A percentile compares a stretch with the other conserved stretches of the same genome.
Evolutionary conservation across 2,888 invertebrate species (phyloP).

Genomic region (Ochropacha duplaris): DNA sequence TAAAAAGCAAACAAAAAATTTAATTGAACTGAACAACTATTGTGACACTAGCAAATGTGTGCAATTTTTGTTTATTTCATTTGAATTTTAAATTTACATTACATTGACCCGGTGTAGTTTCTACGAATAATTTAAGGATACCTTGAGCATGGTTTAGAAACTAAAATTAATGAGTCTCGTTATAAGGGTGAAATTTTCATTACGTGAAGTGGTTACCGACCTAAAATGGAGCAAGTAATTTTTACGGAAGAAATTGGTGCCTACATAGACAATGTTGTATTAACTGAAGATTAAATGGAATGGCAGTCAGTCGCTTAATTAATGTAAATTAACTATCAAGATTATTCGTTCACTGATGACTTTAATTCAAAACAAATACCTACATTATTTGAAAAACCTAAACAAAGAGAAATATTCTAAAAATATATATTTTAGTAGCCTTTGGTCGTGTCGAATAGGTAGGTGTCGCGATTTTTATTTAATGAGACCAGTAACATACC

Average conservation of each 20-base stretch:
- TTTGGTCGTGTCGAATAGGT: too few species aligned
- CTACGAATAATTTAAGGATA: constrained; percentile 4
- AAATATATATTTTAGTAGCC: too few species aligned
- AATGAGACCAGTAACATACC: not conserved
- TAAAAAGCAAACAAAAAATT: too few species aligned
- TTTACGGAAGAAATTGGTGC: constrained; percentile 10
- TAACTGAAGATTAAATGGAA: constrained; percentile 8
- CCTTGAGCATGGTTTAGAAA: constrained; percentile 22
- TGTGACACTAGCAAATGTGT: too few species aligned
- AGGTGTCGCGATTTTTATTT: too few species aligned
- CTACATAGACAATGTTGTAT: constrained; percentile 5
- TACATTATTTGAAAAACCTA: too few species aligned
- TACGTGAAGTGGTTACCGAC: constrained; percentile 26
- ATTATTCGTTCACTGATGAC: not conserved
- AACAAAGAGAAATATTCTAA: too few species aligned
- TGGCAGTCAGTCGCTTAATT: constrained; percentile 7
- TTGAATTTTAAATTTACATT: not conserved
- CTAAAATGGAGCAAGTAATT: constrained; percentile 18
- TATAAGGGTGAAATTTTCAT: constrained; percentile 30
- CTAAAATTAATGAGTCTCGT: constrained; percentile 36
- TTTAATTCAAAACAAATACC: too few species aligned
- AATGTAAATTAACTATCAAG: constrained; percentile 1
- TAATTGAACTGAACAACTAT: too few species aligned
- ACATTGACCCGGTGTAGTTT: not conserved
- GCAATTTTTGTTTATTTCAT: not conserved